Conservation (phyloP, 2,797 vertebrate genomes). For the Sorex maritimensis region DNA sequence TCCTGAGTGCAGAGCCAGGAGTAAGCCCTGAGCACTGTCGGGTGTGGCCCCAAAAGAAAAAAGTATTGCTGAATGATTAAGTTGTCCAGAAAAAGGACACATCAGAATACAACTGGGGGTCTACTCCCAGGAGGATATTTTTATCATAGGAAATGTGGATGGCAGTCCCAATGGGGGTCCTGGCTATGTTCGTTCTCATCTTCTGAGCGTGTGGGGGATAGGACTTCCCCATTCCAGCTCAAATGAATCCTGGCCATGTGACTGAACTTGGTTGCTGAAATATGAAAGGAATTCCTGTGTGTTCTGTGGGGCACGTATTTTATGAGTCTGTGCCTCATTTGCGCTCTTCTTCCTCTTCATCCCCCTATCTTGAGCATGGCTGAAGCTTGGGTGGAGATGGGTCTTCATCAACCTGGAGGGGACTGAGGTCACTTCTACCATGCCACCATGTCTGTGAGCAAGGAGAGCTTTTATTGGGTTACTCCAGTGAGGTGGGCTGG, state of each 20-base stretch:
- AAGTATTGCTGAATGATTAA: too few relatives aligned
- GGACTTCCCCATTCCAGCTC: neutral
- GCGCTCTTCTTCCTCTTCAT: neutral
- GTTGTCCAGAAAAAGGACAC: too few relatives aligned
- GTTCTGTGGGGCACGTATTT: neutral
- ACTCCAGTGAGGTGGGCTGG: neutral
- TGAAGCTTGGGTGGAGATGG: neutral
- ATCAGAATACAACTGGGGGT: too few relatives aligned
- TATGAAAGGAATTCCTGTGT: slow-evolving; percentile 11
- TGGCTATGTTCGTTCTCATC: neutral
- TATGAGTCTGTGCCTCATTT: neutral
- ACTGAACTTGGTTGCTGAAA: neutral
- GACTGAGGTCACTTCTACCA: neutral
- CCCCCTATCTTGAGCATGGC: neutral
- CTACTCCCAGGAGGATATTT: too few relatives aligned
- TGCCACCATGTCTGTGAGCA: neutral
- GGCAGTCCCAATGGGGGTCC: too few relatives aligned
- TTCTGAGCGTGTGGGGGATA: neutral
- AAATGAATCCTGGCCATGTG: slow-evolving; percentile 23
- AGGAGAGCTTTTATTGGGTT: slow-evolving; percentile 11
- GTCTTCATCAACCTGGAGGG: neutral
- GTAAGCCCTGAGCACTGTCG: too few relatives aligned
- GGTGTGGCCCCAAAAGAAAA: too few relatives aligned
- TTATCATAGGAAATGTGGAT: too few relatives aligned
- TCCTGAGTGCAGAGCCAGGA: too few relatives aligned